These are phyloP conservation scores for Catamblyrhynchus diadema DNA, from an alignment of 2,797 vertebrate genomes.

Conservation along the genomic window DNA sequence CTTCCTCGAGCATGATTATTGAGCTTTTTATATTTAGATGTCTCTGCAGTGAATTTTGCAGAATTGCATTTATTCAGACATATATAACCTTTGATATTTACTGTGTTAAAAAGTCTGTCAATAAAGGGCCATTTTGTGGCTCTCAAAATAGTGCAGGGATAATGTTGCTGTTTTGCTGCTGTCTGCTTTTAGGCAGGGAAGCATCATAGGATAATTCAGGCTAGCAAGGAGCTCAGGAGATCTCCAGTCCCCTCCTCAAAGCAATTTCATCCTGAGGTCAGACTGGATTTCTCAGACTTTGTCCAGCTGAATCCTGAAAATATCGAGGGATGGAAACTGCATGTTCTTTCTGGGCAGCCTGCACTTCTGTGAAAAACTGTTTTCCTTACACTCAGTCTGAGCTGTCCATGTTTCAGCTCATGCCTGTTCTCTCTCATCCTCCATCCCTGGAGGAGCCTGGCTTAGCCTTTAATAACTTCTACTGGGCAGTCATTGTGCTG, in stretches of 20 bases:
- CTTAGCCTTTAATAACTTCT: background rate
- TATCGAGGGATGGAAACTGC: background rate
- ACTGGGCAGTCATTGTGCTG: background rate
- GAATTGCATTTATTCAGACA: background rate
- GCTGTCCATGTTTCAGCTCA: fast-evolving
- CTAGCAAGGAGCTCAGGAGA: background rate
- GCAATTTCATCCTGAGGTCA: background rate
- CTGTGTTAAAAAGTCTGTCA: background rate
- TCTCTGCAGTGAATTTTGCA: background rate
- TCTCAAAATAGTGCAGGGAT: background rate
- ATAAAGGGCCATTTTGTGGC: background rate
- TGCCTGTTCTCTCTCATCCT: background rate
- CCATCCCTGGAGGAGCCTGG: background rate
- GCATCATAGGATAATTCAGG: background rate
- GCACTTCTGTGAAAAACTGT: background rate
- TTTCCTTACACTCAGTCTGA: background rate
- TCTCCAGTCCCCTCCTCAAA: background rate
- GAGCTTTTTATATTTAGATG: background rate
- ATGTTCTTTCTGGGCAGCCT: background rate
- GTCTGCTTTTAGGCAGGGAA: background rate
- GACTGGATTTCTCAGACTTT: background rate
- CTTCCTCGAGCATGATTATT: background rate
- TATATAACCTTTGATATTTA: background rate
- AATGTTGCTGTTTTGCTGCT: background rate
- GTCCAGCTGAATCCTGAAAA: background rate